phyloP scores from a whole-genome alignment of 2,888 invertebrate species.

The Trachelus iudaicus region DNA sequence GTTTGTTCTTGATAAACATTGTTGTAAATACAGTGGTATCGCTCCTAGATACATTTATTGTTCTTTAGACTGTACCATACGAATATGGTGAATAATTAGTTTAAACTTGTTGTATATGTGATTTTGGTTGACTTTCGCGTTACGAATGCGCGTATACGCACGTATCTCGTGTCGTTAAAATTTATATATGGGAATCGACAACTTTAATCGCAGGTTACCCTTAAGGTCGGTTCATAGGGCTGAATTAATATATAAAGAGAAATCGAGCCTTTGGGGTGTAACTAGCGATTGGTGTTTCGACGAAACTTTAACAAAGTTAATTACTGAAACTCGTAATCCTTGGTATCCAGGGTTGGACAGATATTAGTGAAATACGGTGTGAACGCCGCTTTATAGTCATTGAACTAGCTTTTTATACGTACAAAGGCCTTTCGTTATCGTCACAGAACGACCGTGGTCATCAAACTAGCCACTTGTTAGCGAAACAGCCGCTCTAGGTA shows the following conservation, averaged over 20 bases:
- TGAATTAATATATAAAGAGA: background rate
- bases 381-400: background rate
- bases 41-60: background rate
- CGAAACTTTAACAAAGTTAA: background rate
- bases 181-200: background rate
- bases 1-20: background rate
- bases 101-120: background rate
- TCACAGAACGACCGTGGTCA: background rate
- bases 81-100: background rate
- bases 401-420: no score
- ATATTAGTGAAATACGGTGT: background rate
- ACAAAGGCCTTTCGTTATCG: no score
- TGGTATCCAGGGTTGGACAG: background rate
- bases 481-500: no score
- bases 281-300: background rate
- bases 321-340: background rate
- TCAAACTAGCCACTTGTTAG: background rate
- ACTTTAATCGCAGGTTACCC: background rate
- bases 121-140: background rate
- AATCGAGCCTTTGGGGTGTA: background rate
- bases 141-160: background rate
- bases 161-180: background rate
- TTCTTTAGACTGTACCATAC: background rate
- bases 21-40: background rate
- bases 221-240: background rate